Conservation (phyloP, 2,888 invertebrate genomes). For the Calliphora vomitoria region DNA sequence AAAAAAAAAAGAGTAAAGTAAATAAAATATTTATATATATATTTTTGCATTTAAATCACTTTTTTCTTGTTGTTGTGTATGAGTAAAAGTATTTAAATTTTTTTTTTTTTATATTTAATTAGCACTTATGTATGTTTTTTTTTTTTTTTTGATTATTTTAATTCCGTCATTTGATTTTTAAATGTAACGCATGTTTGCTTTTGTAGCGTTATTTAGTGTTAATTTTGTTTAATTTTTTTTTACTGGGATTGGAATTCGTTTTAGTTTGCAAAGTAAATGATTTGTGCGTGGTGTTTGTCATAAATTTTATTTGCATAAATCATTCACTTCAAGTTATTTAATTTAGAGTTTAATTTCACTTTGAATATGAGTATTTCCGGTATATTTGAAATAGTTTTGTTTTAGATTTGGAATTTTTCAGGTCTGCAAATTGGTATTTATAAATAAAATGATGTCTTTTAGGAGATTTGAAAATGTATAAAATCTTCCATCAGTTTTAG, state of each 20-base stretch:
- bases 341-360: neutral
- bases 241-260: neutral
- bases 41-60: neutral
- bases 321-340: neutral
- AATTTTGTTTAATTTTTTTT: conserved; percentile 1
- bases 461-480: too few relatives aligned
- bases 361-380: neutral
- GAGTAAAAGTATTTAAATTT: conserved; percentile 35
- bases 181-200: neutral
- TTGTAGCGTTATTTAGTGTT: neutral
- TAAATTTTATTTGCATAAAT: conserved; percentile 10
- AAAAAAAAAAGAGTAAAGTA: neutral
- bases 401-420: too few relatives aligned
- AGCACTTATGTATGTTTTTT: conserved; percentile 2
- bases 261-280: neutral
- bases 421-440: too few relatives aligned
- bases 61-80: neutral
- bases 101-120: conserved; percentile 39
- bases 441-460: too few relatives aligned
- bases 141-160: neutral
- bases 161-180: conserved; percentile 7
- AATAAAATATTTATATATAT: neutral
- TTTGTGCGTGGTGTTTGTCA: conserved; percentile 21
- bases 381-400: neutral
- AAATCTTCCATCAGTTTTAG: too few relatives aligned